These are phyloP conservation scores for Sepiola atlantica DNA, from an alignment of 2,888 invertebrate genomes.

Conservation along the genomic window DNA sequence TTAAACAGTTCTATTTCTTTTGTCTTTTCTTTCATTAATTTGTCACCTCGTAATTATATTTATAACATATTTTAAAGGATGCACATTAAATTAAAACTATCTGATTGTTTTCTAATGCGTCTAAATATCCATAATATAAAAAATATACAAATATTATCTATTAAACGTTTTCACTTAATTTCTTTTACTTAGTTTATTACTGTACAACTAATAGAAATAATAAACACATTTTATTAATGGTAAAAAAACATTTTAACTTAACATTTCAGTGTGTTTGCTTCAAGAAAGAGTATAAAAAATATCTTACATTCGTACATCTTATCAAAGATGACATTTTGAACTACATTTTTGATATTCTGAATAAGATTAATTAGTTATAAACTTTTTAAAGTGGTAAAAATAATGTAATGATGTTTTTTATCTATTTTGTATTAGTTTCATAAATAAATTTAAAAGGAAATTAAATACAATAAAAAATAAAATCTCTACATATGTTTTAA, in stretches of 20 bases:
- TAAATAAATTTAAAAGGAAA: too few species aligned
- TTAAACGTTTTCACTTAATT: background rate
- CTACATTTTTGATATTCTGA: background rate
- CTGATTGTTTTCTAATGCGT: background rate
- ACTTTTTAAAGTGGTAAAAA: too few species aligned
- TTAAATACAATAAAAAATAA: too few species aligned
- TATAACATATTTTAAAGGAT: background rate
- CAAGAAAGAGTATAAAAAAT: background rate
- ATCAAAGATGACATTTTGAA: background rate
- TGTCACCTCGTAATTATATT: background rate
- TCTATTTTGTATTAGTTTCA: too few species aligned
- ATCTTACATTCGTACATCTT: background rate
- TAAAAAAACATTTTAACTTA: background rate
- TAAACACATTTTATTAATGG: background rate
- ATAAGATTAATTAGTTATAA: too few species aligned
- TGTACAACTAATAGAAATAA: background rate
- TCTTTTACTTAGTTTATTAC: background rate
- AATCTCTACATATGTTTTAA: too few species aligned
- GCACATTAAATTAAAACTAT: background rate
- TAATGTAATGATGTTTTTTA: too few species aligned
- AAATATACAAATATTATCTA: background rate
- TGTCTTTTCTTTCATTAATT: background rate
- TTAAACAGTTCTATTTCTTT: background rate
- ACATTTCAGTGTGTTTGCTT: background rate
- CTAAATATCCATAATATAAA: background rate